Evolutionary conservation across 2,888 invertebrate species (phyloP).

Genomic region (Physocephala rufipes): DNA sequence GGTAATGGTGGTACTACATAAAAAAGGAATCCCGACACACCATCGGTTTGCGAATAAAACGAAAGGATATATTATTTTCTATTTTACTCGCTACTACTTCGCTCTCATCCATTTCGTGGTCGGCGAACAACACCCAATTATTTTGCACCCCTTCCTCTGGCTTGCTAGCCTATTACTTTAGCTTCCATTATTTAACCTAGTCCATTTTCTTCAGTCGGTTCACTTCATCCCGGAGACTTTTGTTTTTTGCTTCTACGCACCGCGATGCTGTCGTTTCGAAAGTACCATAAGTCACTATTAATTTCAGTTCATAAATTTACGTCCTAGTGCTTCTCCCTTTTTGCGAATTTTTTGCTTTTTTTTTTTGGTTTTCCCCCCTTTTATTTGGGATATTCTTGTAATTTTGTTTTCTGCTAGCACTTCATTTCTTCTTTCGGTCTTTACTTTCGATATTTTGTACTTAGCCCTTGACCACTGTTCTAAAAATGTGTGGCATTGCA

Average conservation of each 20-base stretch:
- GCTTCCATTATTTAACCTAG: not conserved
- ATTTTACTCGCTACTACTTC: not conserved
- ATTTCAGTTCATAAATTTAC: slow-evolving; percentile 48
- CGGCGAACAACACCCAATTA: not conserved
- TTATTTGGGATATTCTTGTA: not conserved
- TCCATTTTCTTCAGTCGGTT: not conserved
- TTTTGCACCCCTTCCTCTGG: not conserved
- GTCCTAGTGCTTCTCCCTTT: slow-evolving; percentile 25
- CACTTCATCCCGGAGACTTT: not conserved
- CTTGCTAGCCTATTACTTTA: not conserved
- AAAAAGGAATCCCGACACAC: not conserved
- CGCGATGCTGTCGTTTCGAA: slow-evolving; percentile 23
- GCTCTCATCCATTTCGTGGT: not conserved
- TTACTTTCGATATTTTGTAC: not conserved
- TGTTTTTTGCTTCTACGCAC: not conserved
- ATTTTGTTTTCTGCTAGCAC: not conserved
- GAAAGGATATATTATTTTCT: slow-evolving; percentile 1
- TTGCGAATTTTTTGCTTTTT: slow-evolving; percentile 6
- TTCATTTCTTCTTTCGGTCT: slow-evolving; percentile 5
- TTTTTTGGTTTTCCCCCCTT: not conserved
- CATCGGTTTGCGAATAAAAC: not conserved
- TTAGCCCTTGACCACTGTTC: slow-evolving; percentile 35
- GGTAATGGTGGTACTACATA: too few relatives aligned
- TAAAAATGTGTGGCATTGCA: slow-evolving; percentile 34
- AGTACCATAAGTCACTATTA: slow-evolving; percentile 46